Base-by-base conservation (phyloP, 2,113 vertebrate species). In the Bos taurus region DNA sequence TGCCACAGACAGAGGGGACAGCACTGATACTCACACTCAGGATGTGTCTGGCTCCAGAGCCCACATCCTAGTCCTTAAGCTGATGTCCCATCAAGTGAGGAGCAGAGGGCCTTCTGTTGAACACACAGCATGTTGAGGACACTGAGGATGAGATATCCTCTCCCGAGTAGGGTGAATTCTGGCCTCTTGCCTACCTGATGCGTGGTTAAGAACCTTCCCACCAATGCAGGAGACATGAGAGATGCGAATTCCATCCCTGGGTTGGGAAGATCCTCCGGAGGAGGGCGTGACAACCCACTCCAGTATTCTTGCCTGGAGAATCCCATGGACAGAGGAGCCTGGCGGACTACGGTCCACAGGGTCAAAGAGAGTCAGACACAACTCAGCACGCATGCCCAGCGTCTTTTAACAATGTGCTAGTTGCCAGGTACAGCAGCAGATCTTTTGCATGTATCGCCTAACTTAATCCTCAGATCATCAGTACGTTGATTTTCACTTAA, bases 91-190 rank as follows among this genome's bases (percentile, higher is more conserved):
- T 48, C 92, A 14, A 1, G 8, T 12, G 57, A 82, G 52, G 78
- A 4, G 14, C 9, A 3, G 21, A 0, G 0, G 3, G 0, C 25
- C 13, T 64, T 25, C 7, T 57, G 3, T 25, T 19, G 15, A 30
- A 2, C 46, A 14, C 0, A 36, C 40, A 36, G 36, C 30, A 21
- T 9, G 23, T 0, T 3, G 28, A 21, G 2, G 46, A 26, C 2
- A 0, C 1, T 23, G 9, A 30, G 19, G 30, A 59, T 16, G n/a
- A 10, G 81, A 9, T 12, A 2, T 15, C 50, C 46, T 30, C 60
- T 64, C 60, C 74, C 9, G 6, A n/a, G 52, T 2, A 60, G 56
- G 54, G 33, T 82, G 28, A 54, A 71, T 33, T 80, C n/a, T 85
- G 50, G 54, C 60, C 25, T 88, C 54, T 54, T 40, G 2, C 33